These are phyloP conservation scores for Noturus placidus DNA, from an alignment of 2,113 vertebrate species.

Conservation along the genomic window DNA sequence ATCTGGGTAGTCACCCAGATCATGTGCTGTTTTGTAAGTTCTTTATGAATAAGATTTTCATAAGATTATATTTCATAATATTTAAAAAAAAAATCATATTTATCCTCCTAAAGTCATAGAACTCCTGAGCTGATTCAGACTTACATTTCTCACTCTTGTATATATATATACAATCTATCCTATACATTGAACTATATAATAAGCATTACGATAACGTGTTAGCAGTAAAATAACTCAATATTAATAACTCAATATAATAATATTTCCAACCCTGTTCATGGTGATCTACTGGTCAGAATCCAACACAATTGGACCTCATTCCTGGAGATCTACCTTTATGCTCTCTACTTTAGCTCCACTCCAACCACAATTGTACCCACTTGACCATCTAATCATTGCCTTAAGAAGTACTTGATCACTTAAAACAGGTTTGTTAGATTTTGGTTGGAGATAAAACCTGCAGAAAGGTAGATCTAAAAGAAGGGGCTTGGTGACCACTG, in stretches of 20 bases:
- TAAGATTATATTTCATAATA: neutral
- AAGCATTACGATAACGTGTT: neutral
- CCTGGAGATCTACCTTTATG: no score
- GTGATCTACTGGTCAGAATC: neutral
- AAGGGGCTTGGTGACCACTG: no score
- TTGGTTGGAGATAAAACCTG: no score
- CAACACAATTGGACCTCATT: neutral
- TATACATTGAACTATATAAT: neutral
- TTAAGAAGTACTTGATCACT: no score
- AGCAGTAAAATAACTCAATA: neutral
- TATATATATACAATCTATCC: neutral
- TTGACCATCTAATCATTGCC: no score
- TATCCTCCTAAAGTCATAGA: neutral
- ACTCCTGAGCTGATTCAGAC: neutral
- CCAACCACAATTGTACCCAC: no score
- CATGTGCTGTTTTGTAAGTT: no score
- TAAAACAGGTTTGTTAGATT: no score
- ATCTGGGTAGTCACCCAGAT: no score
- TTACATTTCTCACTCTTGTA: neutral
- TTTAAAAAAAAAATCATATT: neutral
- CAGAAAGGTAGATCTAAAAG: no score
- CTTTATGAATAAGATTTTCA: neutral
- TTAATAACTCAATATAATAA: no score
- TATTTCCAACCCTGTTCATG: neutral
- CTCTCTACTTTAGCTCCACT: no score